Evolutionary conservation across 1,140 invertebrate genomes (phyloP), one percentile per base, ranked within the genome.

Genomic region (Aphelenchoides besseyi): DNA sequence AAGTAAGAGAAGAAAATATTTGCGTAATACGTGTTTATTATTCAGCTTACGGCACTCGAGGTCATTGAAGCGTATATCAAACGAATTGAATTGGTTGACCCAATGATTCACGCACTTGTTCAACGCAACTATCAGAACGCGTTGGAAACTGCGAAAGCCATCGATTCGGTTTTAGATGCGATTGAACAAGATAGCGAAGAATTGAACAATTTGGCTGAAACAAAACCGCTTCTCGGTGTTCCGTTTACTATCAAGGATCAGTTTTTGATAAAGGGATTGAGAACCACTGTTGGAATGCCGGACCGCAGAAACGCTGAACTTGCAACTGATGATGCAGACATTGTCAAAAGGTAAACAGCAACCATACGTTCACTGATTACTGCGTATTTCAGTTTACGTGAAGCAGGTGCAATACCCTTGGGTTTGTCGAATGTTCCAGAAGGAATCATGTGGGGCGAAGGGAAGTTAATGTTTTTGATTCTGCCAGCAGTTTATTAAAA

Each of bases 391-490:
- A 81, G 76, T n/a, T 33, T 83, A 71, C 71, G 64, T 53, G 70
- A 80, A 2, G 89, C 91, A 28, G 91, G 93, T 8, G 90, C 88
- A n/a, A 92, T 95, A 64, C 89, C 90, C 0, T 81, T 93, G 0
- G 87, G 90, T 41, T 89, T 92, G 0, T 92, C 92, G 1, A 92
- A 92, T 86, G 85, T 95, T 48, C 92, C 92, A 82, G 95, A 96
- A 32, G 89, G 92, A 73, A 91, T 90, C 77, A 82, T 90, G 30
- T 89, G 90, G 85, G 94, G 91, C 89, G 94, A 96, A 85, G 91
- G 8, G 8, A 59, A 9, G 18, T 8, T 9, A 23, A 59, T 9
- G 8, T 48, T n/a, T 48, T 9, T 9, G n/a, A 48, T 48, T 48
- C 8, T 9, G n/a, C 37, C 8, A 48, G n/a, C 8, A 48, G 8